These are phyloP conservation scores for Orientallactaga sibirica DNA, from an alignment of 2,797 vertebrate genomes.

Conservation along the genomic window DNA sequence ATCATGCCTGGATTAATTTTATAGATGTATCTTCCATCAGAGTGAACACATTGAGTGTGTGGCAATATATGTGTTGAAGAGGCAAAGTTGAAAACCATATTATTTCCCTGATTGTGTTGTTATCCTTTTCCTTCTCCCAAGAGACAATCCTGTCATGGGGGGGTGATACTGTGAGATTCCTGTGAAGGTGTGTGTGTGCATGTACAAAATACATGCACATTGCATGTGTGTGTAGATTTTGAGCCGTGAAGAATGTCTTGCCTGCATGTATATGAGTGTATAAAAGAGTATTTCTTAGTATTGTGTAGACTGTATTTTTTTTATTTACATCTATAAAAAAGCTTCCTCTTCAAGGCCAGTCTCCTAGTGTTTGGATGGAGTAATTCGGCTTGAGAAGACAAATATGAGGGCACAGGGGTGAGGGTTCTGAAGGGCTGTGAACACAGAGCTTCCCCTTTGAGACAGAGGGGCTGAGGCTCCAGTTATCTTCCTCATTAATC, in stretches of 20 bases:
- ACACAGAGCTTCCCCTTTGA: background rate
- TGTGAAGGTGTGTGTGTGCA: background rate
- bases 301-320: background rate
- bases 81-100: background rate
- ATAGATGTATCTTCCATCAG: background rate
- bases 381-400: background rate
- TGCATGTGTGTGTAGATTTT: background rate
- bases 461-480: background rate
- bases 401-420: background rate
- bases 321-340: constrained; percentile 40
- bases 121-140: constrained; percentile 5
- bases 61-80: background rate
- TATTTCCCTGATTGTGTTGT: constrained; percentile 7
- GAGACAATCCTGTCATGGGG: background rate
- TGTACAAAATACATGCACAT: too few relatives aligned
- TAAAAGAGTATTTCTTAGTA: background rate
- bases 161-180: background rate
- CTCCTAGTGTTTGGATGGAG: constrained; percentile 25
- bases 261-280: background rate
- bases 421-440: background rate
- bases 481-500: background rate
- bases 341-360: constrained; percentile 15
- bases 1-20: constrained; percentile 30
- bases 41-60: background rate
- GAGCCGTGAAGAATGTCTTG: constrained; percentile 15